Evolutionary conservation across 2,113 vertebrate genomes (phyloP).

Genomic region (Nyctereutes procyonoides): DNA sequence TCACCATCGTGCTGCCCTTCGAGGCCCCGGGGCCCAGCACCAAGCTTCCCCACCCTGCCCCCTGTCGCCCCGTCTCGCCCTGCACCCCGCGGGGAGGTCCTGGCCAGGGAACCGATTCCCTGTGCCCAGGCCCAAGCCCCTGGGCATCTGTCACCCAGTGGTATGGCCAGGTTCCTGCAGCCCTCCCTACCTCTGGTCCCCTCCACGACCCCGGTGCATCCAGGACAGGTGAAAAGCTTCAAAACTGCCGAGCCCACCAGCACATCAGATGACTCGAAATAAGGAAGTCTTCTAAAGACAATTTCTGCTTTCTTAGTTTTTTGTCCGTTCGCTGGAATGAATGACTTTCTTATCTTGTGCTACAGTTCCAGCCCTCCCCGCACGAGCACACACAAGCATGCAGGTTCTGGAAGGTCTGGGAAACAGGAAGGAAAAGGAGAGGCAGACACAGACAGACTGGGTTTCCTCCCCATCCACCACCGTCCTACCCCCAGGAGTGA

Average conservation of each 20-base stretch:
- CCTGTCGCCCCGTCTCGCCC: too few relatives aligned
- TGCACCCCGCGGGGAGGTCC: neutral
- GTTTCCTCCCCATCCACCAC: constrained; percentile 74
- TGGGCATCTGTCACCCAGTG: neutral
- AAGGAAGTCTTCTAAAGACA: neutral
- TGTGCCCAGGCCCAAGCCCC: neutral
- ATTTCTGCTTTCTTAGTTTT: neutral
- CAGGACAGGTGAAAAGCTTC: constrained; percentile 64
- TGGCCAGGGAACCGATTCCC: constrained; percentile 7
- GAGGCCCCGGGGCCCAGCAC: constrained; percentile 54
- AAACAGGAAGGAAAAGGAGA: neutral
- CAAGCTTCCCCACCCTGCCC: neutral
- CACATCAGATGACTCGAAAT: constrained; percentile 34
- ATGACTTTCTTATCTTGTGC: neutral
- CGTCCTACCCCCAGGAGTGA: constrained; percentile 65
- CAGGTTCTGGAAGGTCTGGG: neutral
- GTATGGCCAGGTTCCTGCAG: neutral
- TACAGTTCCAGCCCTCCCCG: too few relatives aligned
- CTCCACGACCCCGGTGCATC: accelerated
- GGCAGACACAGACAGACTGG: constrained; percentile 66
- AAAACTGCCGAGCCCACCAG: constrained; percentile 57
- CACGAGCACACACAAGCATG: accelerated
- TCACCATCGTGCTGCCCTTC: neutral
- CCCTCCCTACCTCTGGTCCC: neutral
- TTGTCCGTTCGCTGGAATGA: accelerated